Conservation (phyloP, 2,888 invertebrate genomes). For the Pollenia labialis region DNA sequence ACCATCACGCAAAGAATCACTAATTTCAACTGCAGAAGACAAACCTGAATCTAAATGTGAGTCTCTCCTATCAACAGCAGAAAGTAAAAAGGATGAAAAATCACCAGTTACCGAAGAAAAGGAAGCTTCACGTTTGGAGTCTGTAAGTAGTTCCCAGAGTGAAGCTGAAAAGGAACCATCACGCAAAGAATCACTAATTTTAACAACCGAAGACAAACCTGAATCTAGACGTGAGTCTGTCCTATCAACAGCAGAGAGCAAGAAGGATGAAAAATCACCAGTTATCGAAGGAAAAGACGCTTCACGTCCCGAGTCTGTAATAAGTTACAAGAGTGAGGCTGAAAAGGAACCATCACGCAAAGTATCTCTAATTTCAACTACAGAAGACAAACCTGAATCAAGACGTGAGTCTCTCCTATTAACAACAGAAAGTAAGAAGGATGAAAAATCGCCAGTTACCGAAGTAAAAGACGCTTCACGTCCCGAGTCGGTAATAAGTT, state of each 20-base stretch:
- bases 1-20: too few relatives aligned
- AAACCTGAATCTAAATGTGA: slow-evolving; percentile 69
- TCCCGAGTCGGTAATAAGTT: too few relatives aligned
- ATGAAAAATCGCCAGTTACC: slow-evolving; percentile 45
- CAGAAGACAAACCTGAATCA: slow-evolving; percentile 58
- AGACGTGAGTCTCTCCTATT: slow-evolving; percentile 68
- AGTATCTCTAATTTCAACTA: slow-evolving; percentile 53
- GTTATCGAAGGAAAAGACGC: background rate
- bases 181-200: too few relatives aligned
- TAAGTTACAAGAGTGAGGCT: too few relatives aligned
- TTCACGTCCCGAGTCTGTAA: too few relatives aligned
- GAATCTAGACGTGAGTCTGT: slow-evolving; percentile 50
- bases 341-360: slow-evolving; percentile 45
- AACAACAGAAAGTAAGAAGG: slow-evolving; percentile 57
- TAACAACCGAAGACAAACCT: background rate
- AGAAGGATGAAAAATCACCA: slow-evolving; percentile 40
- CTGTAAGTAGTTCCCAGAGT: too few relatives aligned
- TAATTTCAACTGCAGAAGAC: slow-evolving; percentile 14
- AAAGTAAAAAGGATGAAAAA: slow-evolving; percentile 38
- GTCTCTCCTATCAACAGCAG: slow-evolving; percentile 62
- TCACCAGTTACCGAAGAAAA: slow-evolving; percentile 53
- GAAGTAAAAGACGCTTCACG: too few relatives aligned
- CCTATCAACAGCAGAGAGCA: background rate
- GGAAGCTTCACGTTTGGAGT: slow-evolving; percentile 77
- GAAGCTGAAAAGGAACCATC: too few relatives aligned